Conservation (phyloP, 2,113 vertebrate species). For the Protobothrops flavoviridis region DNA sequence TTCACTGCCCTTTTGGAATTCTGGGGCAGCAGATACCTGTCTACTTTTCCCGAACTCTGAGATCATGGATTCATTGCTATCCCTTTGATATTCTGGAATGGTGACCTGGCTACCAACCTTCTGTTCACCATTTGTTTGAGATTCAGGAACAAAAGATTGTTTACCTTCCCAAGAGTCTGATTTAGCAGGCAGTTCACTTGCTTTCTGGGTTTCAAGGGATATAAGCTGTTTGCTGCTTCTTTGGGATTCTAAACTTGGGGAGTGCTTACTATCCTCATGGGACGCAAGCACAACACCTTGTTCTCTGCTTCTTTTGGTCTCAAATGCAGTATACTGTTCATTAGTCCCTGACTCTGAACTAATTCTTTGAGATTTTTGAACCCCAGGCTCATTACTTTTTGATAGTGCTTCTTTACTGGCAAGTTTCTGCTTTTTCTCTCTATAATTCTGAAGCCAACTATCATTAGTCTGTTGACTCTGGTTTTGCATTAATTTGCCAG, state of each 20-base stretch:
- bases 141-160: not conserved
- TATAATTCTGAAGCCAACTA: slow-evolving; percentile 14
- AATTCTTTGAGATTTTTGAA: not conserved
- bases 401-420: not conserved
- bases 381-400: not conserved
- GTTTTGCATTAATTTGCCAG: slow-evolving; percentile 9
- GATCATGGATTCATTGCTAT: fast-evolving
- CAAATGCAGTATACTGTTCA: not conserved
- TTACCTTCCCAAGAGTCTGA: not conserved
- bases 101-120: not conserved
- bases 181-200: not conserved
- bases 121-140: not conserved
- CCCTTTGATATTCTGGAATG: not conserved
- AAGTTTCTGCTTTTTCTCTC: not conserved
- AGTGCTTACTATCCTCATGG: not conserved
- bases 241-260: not conserved
- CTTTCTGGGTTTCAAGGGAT: not conserved
- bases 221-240: not conserved
- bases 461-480: slow-evolving; percentile 17
- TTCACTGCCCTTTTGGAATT: not conserved
- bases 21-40: not conserved
- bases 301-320: not conserved
- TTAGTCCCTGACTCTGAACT: not conserved
- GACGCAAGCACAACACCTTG: not conserved
- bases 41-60: not conserved